Base-by-base conservation (phyloP, 2,888 invertebrate genomes). In the Synanthedon tipuliformis region DNA sequence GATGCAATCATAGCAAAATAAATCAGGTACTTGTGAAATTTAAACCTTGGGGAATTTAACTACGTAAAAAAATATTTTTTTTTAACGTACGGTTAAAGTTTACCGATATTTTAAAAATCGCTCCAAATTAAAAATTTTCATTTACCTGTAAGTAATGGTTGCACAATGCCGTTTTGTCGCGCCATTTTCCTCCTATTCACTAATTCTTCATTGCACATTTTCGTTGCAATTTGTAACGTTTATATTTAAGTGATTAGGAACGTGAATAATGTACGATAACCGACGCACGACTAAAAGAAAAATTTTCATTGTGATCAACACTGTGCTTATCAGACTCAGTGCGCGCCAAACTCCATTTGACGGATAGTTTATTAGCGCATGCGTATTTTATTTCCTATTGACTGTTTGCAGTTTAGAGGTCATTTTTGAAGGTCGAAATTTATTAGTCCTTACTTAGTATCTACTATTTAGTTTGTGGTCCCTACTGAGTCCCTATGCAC, bases 141-240 rank as follows among this genome's bases (percentile, higher is more conserved):
- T 77, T 87, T 81, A 95, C 96, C 96, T 81, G 96, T 96, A 57
- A 97, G 90, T 57, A 96, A 89, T 52, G 96, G 96, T 86, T 96
- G 96, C 61, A 96, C 94, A 69, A 96, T 93, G 64, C 93, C 92
- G 88, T 94, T 95, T 76, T 93, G 93, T 53, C 90, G 88, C 62
- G 89, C 86, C 81, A 89, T 88, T 69, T 73, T 78, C 67, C 70
- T 73, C 58, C 64, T 75, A 59, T 57, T 68, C 57, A 64, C 58
- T 56, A 73, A 65, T 65, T 80, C 73, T 59, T 71, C 70, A 71
- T 69, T 76, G 62, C 81, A 85, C 86, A 86, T 87, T 69, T 74
- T 78, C 64, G 67, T 61, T 64, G 62, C 50, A 63, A 69, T 54
- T 57, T 61, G 60, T 34, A 34, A 34, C 61, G 61, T 54, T 56